Base-by-base conservation (phyloP, 2,888 invertebrate species). In the Nemotelus pantherinus region DNA sequence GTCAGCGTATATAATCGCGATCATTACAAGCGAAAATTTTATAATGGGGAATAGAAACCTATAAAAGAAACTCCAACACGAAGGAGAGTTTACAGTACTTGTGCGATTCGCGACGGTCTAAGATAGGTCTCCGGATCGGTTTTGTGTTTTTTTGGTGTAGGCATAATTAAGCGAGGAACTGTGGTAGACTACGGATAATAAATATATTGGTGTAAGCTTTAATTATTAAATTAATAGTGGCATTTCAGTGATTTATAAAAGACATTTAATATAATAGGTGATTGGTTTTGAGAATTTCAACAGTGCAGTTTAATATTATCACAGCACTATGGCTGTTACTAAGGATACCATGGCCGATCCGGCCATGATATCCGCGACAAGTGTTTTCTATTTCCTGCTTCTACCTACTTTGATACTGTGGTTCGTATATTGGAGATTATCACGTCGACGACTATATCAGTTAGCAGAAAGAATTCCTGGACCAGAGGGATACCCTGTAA, bases 361-460 rank as follows among this genome's bases (percentile, higher is more conserved):
- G n/a, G 81, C 83, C 48, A 68, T 86, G 71, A 83, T 86, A 77
- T 85, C 91, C 60, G 90, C 93, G 44, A 91, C 91, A 77, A 91
- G 89, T 81, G 87, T 94, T 79, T 94, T 94, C 85, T 91, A 93
- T 82, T 89, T 91, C 79, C 90, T 95, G n/a, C 87, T 95, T 67
- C 85, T 94, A 41, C 94, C 93, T 58, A 92, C 93, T 0, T 45
- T 93, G 53, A 86, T 91, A 2, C 88, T 95, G 70, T 94, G 92
- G 90, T 92, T 92, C 84, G 88, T 91, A 47, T 95, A 95, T 87
- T 95, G 93, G 92, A 90, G 91, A 68, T 87, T 93, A 82, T 93
- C 93, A 7, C 89, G 93, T n/a, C 89, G 91, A 57, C 92, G 91
- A 83, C 82, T 95, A 84, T 88, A 92, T 80, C 92, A 93, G 83